Conservation (phyloP, 1,140 invertebrate species). For the Meloidogyne hapla region DNA sequence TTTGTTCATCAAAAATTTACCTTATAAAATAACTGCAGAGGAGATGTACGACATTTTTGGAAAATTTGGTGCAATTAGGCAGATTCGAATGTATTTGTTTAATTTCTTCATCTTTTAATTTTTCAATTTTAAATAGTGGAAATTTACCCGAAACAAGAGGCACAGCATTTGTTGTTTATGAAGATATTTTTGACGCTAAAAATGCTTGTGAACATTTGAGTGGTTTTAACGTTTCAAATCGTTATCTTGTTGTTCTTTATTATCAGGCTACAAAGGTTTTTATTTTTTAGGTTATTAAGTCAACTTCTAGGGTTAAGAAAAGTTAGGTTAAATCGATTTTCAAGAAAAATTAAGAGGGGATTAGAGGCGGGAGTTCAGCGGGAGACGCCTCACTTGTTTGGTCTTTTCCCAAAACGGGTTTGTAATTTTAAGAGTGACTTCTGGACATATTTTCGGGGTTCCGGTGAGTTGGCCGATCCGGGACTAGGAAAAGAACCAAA, state of each 20-base stretch:
- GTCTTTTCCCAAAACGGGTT: no score
- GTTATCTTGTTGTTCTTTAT: slow-evolving; percentile 91
- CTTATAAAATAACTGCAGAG: slow-evolving; percentile 99
- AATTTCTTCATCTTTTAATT: neutral
- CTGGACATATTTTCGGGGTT: no score
- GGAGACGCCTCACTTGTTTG: no score
- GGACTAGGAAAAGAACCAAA: no score
- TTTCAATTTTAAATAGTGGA: slow-evolving; percentile 72
- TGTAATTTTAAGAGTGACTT: no score
- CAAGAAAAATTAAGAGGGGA: no score
- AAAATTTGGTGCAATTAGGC: slow-evolving; percentile 97
- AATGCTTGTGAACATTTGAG: slow-evolving; percentile 98
- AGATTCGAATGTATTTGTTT: slow-evolving; percentile 89
- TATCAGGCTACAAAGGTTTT: slow-evolving; percentile 73
- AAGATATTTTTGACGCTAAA: slow-evolving; percentile 97
- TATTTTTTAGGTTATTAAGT: no score
- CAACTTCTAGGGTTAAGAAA: no score
- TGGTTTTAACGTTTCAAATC: slow-evolving; percentile 97
- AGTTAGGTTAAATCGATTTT: no score
- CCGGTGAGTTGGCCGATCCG: no score
- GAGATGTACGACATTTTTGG: slow-evolving; percentile 99
- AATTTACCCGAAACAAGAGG: slow-evolving; percentile 95
- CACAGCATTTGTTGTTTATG: slow-evolving; percentile 98
- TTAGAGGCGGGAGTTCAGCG: no score
- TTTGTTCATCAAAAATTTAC: slow-evolving; percentile 91